A percentile compares a stretch with the other conserved stretches of the same genome.
phyloP scores from a whole-genome alignment of 2,797 vertebrate genomes.

The Catharus ustulatus region DNA sequence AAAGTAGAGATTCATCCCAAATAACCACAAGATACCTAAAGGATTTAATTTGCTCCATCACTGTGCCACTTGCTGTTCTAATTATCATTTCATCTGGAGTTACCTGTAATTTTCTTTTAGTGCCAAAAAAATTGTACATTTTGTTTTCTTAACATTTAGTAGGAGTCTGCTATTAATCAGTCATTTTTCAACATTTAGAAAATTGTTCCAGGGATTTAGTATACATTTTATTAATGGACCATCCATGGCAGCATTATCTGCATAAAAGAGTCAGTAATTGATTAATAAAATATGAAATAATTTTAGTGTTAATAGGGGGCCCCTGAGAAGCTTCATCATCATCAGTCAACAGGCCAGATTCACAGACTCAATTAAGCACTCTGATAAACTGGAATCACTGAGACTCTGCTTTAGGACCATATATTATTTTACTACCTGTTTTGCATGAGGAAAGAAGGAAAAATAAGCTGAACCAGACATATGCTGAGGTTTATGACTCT shows the following conservation, averaged over 20 bases:
- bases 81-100: constrained; percentile 70
- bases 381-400: constrained; percentile 38
- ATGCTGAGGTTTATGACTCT: neutral
- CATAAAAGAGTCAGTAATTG: constrained; percentile 63
- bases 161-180: constrained; percentile 69
- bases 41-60: constrained; percentile 67
- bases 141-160: constrained; percentile 72
- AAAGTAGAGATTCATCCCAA: constrained; percentile 70
- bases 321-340: constrained; percentile 49
- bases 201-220: constrained; percentile 52
- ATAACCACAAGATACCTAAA: constrained; percentile 65
- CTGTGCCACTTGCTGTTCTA: constrained; percentile 64
- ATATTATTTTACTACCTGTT: neutral
- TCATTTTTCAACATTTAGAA: constrained; percentile 65
- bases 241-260: constrained; percentile 31
- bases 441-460: neutral
- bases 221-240: constrained; percentile 46
- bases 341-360: constrained; percentile 55
- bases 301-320: constrained; percentile 62
- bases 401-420: neutral
- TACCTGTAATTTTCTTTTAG: constrained; percentile 74
- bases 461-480: neutral
- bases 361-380: constrained; percentile 57
- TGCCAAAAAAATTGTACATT: constrained; percentile 57
- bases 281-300: constrained; percentile 76